Base-by-base conservation (phyloP, 2,113 vertebrate genomes). In the Prionailurus bengalensis region DNA sequence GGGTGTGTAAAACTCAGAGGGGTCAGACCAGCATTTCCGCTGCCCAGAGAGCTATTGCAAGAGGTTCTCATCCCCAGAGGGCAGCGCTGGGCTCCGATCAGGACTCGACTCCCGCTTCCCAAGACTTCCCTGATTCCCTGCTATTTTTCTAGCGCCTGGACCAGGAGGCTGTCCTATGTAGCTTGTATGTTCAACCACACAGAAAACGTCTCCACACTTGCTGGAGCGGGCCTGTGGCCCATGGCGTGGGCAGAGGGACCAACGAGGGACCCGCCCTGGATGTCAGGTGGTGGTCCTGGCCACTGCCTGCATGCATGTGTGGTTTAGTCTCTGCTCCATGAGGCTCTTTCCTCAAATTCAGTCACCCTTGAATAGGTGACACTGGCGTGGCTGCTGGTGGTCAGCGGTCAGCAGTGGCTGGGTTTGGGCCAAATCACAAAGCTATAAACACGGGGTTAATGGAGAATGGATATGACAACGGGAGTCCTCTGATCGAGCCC, bases 191-290 rank as follows among this genome's bases (percentile, higher is more conserved):
- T 27, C 63, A 65, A 15, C 31, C n/a, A n/a, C 74, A 55, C 55
- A 36, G 81, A 65, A 91, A 58, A 80, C 13, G 12, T 29, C 73
- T 29, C 63, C 1, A 0, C 0, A 0, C 71, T 70, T 10, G 23
- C 84, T 21, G 36, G 29, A 51, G 36, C 25, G 55, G 76, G 36
- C 51, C 12, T 6, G 3, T 12, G 5, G 31, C 31, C 63, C 73
- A 83, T 10, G 4, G 8, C 0, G 1, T 29, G 81, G 91, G n/a
- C 51, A 23, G 48, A 51, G 15, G 23, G 33, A 23, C 21, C 13
- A 3, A 0, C 7, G 39, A 85, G 45, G 31, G 31, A 61, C 23
- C 4, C 17, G 1, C n/a, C 15, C 13, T 0, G 12, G 81, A 63
- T 23, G 11, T 10, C 4, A 19, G 21, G 15, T 31, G 7, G 42